A percentile compares a stretch with the other conserved stretches of the same genome.
Conservation (phyloP, 35 echinoderm and acorn worm species). For the Ophiothrix spiculata region DNA sequence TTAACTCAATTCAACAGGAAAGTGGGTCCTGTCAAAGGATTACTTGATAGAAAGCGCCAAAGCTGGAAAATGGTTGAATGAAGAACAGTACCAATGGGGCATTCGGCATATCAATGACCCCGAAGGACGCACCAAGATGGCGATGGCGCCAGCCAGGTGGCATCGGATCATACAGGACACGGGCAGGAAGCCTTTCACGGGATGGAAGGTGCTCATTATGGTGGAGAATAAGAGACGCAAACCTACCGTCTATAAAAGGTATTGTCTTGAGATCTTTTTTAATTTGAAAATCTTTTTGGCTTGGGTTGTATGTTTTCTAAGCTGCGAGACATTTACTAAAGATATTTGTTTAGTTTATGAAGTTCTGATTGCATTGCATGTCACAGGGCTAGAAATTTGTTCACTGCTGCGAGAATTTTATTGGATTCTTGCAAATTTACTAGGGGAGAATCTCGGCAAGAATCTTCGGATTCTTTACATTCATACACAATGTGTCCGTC, state of each 20-base stretch:
- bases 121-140: not conserved
- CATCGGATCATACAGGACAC: not conserved
- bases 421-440: too few relatives aligned
- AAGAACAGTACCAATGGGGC: slow-evolving; percentile 70
- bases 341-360: too few relatives aligned
- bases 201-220: slow-evolving; percentile 46
- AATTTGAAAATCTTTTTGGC: not conserved
- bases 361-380: too few relatives aligned
- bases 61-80: slow-evolving; percentile 58
- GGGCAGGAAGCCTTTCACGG: slow-evolving; percentile 20
- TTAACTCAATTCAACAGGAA: slow-evolving; percentile 46
- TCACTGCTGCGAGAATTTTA: too few relatives aligned
- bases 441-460: too few relatives aligned
- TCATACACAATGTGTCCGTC: too few relatives aligned
- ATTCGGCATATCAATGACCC: not conserved
- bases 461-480: too few relatives aligned
- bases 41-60: slow-evolving; percentile 53
- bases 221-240: slow-evolving; percentile 46
- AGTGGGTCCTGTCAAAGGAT: slow-evolving; percentile 72
- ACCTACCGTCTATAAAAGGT: slow-evolving; percentile 87
- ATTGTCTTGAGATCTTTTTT: not conserved
- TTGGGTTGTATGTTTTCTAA: not conserved
- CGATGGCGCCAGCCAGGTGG: slow-evolving; percentile 64
- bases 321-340: too few relatives aligned
- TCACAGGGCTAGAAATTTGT: too few relatives aligned